These are phyloP conservation scores for Gisinianus flammeolus DNA, from an alignment of 2,888 invertebrate species.

Conservation along the genomic window DNA sequence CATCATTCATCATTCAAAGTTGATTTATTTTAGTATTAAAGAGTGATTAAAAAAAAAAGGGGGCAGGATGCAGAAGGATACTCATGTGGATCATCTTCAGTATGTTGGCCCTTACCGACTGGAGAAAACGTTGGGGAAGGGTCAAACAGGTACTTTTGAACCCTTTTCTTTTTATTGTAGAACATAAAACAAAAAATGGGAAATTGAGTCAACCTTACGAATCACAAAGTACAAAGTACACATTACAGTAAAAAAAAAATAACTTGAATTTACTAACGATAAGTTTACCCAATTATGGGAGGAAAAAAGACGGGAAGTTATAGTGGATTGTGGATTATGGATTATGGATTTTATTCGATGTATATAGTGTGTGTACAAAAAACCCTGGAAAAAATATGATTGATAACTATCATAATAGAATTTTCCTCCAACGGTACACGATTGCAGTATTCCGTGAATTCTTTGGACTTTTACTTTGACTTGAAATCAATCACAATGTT, in stretches of 20 bases:
- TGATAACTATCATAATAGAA: slow-evolving; percentile 4
- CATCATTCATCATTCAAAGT: not conserved
- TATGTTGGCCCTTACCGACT: slow-evolving; percentile 98
- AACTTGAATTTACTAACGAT: too few species aligned
- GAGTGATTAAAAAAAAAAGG: too few species aligned
- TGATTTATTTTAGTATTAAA: not conserved
- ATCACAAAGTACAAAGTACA: not conserved
- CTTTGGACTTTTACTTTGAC: too few species aligned
- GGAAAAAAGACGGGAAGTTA: too few species aligned
- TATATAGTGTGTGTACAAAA: too few species aligned
- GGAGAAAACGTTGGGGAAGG: slow-evolving; percentile 99
- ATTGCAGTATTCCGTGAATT: too few species aligned
- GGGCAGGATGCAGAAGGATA: slow-evolving; percentile 59
- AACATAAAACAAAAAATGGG: not conserved
- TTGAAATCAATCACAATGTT: too few species aligned
- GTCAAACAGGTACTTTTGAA: slow-evolving; percentile 87
- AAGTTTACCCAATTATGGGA: too few species aligned
- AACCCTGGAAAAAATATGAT: slow-evolving; percentile 4
- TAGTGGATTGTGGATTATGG: too few species aligned
- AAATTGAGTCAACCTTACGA: not conserved
- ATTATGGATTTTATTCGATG: too few species aligned
- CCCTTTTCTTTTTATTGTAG: not conserved
- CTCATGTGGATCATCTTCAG: slow-evolving; percentile 73
- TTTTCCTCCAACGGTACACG: too few species aligned
- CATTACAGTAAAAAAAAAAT: not conserved